Percentiles rank a stretch among this genome's conserved stretches.
Conservation (phyloP, 2,888 invertebrate species). For the Diachrysia chrysitis region DNA sequence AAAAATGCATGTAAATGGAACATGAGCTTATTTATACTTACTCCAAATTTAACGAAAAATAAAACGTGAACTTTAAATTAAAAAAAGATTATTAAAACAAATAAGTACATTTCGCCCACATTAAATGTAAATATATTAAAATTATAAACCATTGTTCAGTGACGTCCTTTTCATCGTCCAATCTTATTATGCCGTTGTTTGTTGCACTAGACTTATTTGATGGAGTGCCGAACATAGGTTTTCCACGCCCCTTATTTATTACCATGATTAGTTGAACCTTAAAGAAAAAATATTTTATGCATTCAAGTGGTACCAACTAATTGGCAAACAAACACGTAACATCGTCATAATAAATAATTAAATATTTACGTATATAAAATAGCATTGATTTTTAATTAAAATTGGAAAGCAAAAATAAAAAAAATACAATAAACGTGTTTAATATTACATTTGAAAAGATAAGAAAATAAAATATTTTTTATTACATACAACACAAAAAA, state of each 20-base stretch:
- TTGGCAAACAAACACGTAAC: slow-evolving; percentile 24
- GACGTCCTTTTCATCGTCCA: too few relatives aligned
- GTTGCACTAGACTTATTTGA: neutral
- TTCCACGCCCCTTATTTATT: slow-evolving; percentile 13
- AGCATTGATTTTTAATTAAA: neutral
- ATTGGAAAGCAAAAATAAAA: slow-evolving; percentile 9
- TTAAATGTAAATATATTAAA: neutral
- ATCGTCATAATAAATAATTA: neutral
- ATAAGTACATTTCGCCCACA: too few relatives aligned
- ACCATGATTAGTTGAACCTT: slow-evolving; percentile 3
- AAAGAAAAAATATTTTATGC: slow-evolving; percentile 11
- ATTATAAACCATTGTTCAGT: too few relatives aligned
- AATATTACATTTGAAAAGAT: too few relatives aligned
- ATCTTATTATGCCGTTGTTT: too few relatives aligned
- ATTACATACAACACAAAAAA: neutral
- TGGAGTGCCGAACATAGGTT: neutral
- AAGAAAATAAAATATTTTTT: too few relatives aligned
- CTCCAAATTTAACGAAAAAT: too few relatives aligned
- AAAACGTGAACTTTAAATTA: too few relatives aligned
- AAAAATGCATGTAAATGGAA: too few relatives aligned
- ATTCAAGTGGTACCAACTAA: slow-evolving; percentile 12
- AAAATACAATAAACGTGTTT: too few relatives aligned
- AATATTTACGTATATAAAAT: slow-evolving; percentile 10
- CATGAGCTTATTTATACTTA: too few relatives aligned
- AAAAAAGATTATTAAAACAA: too few relatives aligned